Evolutionary conservation across 2,888 invertebrate genomes (phyloP).

Genomic region (Meganola albula): DNA sequence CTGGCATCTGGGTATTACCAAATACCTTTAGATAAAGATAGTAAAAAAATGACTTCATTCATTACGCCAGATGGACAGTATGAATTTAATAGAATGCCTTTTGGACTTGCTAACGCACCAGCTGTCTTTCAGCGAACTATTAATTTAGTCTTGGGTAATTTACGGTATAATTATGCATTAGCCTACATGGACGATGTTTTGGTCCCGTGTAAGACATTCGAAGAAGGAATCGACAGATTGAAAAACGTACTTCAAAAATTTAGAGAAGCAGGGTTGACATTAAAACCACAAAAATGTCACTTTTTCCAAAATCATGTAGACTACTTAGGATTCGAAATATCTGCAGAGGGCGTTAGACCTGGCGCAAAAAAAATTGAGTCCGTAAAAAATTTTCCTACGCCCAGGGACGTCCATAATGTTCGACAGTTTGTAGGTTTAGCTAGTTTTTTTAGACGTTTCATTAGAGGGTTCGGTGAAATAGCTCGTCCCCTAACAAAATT

Average conservation of each 20-base stretch:
- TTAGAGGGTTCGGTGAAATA: conserved; percentile 4
- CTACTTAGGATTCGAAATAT: conserved; percentile 5
- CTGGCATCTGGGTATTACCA: background rate
- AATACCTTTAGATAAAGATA: background rate
- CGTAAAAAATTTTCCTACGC: background rate
- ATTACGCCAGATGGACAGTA: conserved; percentile 6
- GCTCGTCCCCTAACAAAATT: conserved; percentile 3
- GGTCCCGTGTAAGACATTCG: background rate
- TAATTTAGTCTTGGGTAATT: conserved; percentile 7
- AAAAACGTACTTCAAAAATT: background rate
- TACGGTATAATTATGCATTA: conserved; percentile 4
- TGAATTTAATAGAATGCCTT: conserved; percentile 13
- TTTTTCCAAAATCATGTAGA: conserved; percentile 1
- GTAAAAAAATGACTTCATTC: conserved; percentile 4
- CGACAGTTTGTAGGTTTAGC: conserved; percentile 4
- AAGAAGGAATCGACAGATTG: conserved; percentile 1
- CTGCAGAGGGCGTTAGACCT: conserved; percentile 8
- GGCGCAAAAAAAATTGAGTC: background rate
- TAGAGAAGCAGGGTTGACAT: conserved; percentile 1
- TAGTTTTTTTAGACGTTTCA: conserved; percentile 10
- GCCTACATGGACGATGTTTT: conserved; percentile 8
- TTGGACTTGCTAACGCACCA: conserved; percentile 8
- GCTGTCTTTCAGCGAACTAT: conserved; percentile 12
- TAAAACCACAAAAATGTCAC: conserved; percentile 5
- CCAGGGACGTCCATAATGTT: background rate